Percentiles rank a stretch among this genome's conserved stretches.
Evolutionary conservation across 1,140 invertebrate species (phyloP).

Genomic region (Rhopalosiphum maidis): DNA sequence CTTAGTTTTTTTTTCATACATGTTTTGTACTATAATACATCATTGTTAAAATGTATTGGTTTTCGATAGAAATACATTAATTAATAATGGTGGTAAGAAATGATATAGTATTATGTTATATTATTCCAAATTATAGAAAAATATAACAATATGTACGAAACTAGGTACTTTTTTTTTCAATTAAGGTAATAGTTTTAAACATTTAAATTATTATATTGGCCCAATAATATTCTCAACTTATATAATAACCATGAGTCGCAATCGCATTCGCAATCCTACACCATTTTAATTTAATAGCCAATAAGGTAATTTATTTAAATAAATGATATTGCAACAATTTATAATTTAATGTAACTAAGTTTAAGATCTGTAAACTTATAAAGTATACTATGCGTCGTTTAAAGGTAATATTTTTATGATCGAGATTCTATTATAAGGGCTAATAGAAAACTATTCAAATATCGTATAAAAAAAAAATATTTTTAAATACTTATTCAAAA

Average conservation of each 20-base stretch:
- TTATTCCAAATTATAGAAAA: neutral
- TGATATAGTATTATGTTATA: neutral
- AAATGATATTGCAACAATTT: neutral
- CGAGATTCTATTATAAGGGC: neutral
- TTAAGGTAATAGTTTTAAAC: neutral
- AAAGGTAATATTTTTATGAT: neutral
- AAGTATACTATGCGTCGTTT: neutral
- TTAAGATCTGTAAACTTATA: neutral
- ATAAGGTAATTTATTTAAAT: too few species aligned
- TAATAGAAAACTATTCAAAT: neutral
- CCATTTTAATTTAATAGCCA: neutral
- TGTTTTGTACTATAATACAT: neutral
- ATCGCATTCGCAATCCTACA: too few species aligned
- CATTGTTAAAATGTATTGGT: neutral
- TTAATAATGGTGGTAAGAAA: neutral
- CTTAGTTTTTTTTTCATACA: neutral
- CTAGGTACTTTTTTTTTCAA: too few species aligned
- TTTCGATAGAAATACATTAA: neutral
- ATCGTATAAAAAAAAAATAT: accelerated
- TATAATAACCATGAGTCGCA: neutral
- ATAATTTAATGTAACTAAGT: too few species aligned
- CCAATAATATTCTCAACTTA: neutral
- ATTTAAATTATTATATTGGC: neutral
- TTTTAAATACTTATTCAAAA: neutral
- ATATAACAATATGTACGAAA: neutral